Evolutionary conservation across 1,140 invertebrate genomes (phyloP).

Genomic region (Metopolophium dirhodum): DNA sequence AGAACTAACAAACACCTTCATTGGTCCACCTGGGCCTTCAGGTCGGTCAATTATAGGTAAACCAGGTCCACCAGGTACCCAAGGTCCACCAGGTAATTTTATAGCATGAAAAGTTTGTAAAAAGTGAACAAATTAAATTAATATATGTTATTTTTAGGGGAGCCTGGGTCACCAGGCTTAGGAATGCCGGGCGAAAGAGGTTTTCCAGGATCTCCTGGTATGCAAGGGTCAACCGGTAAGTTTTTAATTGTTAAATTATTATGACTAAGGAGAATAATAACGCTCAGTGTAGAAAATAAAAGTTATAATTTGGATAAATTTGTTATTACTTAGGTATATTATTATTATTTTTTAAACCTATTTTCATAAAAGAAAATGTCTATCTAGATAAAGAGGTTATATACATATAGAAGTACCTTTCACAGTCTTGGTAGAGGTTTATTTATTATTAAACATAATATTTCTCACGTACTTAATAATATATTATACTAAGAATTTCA

Average conservation of each 20-base stretch:
- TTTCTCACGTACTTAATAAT: too few relatives aligned
- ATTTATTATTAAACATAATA: too few relatives aligned
- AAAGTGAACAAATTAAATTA: not conserved
- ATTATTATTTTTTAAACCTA: too few relatives aligned
- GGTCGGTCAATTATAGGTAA: slow-evolving; percentile 68
- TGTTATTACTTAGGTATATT: too few relatives aligned
- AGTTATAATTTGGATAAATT: too few relatives aligned
- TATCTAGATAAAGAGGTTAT: too few relatives aligned
- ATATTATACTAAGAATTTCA: too few relatives aligned
- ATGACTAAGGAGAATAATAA: not conserved
- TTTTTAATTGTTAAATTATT: slow-evolving; percentile 54
- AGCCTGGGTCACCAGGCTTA: slow-evolving; percentile 63
- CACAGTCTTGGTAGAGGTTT: too few relatives aligned
- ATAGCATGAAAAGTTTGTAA: not conserved
- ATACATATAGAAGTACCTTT: too few relatives aligned
- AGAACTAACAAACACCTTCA: slow-evolving; percentile 68
- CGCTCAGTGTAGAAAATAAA: not conserved
- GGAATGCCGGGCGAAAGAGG: slow-evolving; percentile 61
- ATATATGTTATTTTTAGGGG: slow-evolving; percentile 20
- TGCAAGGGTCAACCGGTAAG: slow-evolving; percentile 72
- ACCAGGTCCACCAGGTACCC: slow-evolving; percentile 69
- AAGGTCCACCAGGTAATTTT: slow-evolving; percentile 69
- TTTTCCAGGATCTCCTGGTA: slow-evolving; percentile 66
- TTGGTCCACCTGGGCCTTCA: slow-evolving; percentile 70
- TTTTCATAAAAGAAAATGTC: too few relatives aligned